These are phyloP conservation scores for Semnornis frantzii DNA, from an alignment of 2,113 vertebrate genomes.

Conservation along the genomic window DNA sequence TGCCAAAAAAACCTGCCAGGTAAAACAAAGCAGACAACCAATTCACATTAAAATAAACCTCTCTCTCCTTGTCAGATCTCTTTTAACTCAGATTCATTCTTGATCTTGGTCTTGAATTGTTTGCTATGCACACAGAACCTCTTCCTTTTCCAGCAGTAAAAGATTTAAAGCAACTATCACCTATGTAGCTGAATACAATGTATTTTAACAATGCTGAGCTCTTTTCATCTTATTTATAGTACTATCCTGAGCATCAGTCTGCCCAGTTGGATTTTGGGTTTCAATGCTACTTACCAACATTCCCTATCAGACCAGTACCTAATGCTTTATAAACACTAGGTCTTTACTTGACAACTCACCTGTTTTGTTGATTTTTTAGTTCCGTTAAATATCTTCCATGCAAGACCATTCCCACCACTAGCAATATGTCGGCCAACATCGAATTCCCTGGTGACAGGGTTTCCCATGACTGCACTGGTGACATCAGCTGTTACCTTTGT, in stretches of 20 bases:
- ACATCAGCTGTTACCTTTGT: slow-evolving; percentile 98
- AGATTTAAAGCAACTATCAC: background rate
- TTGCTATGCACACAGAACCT: background rate
- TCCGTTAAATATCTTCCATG: slow-evolving; percentile 98
- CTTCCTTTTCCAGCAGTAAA: background rate
- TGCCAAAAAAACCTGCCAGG: background rate
- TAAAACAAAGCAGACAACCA: background rate
- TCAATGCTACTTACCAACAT: background rate
- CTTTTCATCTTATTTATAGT: background rate
- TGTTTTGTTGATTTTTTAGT: slow-evolving; percentile 99
- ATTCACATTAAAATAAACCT: background rate
- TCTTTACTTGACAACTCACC: slow-evolving; percentile 74
- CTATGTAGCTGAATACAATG: background rate
- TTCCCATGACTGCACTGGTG: slow-evolving; percentile 98
- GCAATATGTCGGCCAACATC: slow-evolving; percentile 96
- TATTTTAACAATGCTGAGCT: background rate
- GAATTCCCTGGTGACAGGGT: slow-evolving; percentile 96
- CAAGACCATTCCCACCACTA: slow-evolving; percentile 91
- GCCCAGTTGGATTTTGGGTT: background rate
- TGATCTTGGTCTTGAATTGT: background rate
- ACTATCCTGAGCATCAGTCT: background rate
- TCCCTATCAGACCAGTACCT: background rate
- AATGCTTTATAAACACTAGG: background rate
- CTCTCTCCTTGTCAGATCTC: background rate
- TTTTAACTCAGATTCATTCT: background rate